Evolutionary conservation across 2,888 invertebrate species (phyloP), one percentile per base, ranked within the genome.

Genomic region (Lepetodrilus schrolli): DNA sequence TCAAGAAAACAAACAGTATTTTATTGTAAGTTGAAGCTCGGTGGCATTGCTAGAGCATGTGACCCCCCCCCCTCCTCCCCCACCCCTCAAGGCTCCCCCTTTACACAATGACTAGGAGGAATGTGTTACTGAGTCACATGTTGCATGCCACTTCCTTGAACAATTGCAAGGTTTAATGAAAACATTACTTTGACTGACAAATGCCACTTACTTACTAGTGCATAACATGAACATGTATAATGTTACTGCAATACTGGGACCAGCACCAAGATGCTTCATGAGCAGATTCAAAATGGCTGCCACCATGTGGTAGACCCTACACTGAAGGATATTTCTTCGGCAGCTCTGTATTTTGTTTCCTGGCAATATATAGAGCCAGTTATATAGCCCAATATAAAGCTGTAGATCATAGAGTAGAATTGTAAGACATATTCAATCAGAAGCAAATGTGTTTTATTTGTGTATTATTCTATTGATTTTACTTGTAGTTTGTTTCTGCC

Each of bases 391-490:
- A 13, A 43, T 30, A 58, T 58, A 58, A 58, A 17, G 23, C 58
- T 10, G 17, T 58, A 58, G 58, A 30, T 34, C 58, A 43, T 58
- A 58, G 58, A 34, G 58, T 34, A 26, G 26, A 17, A 17, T 34
- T 34, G 51, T 51, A 21, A 23, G 7, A 30, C 13, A 30, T 58
- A 58, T 30, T 21, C 21, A 51, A 30, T 51, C 58, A 58, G 58
- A 58, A 58, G 34, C 17, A 4, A 30, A 30, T 13, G 34, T n/a
- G 43, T 58, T 58, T 58, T 58, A 58, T 58, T 58, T 58, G 58
- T 58, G 58, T 58, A 58, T 58, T 58, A 30, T 51, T 58, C 30
- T 43, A 43, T 58, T 58, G 58, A 30, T 58, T 58, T 58, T 58
- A 34, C 58, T 13, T 17, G 30, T 58, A 58, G 58, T 26, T 17